Conservation (phyloP, 2,113 vertebrate genomes). For the Globicephala melas region DNA sequence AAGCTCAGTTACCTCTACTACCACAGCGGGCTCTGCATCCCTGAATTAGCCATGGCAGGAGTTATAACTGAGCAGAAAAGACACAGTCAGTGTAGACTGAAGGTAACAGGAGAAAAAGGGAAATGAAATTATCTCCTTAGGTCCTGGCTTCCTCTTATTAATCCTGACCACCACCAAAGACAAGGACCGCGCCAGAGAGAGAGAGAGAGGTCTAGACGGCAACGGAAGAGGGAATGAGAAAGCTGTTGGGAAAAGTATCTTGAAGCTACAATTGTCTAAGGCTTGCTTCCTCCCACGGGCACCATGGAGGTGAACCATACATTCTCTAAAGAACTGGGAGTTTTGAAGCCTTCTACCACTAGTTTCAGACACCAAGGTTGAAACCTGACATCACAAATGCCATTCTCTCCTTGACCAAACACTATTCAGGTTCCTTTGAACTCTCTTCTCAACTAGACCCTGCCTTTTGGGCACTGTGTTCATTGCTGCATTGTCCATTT, state of each 20-base stretch:
- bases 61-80: not conserved
- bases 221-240: not conserved
- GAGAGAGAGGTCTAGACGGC: not conserved
- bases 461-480: not conserved
- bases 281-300: not conserved
- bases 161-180: not conserved
- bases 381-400: not conserved
- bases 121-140: not conserved
- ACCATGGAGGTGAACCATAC: not conserved
- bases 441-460: not conserved
- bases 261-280: not conserved
- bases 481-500: not conserved
- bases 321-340: not conserved
- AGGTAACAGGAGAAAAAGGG: not conserved
- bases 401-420: not conserved
- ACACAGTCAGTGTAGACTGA: not conserved
- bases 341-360: not conserved
- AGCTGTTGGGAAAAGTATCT: not conserved
- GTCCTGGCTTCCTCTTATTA: not conserved
- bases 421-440: not conserved
- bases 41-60: not conserved
- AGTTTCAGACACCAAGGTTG: not conserved
- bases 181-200: not conserved
- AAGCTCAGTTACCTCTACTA: not conserved
- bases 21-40: not conserved